These are phyloP conservation scores for Ivindomyrus marchei DNA, from an alignment of 2,113 vertebrate genomes.

Conservation along the genomic window DNA sequence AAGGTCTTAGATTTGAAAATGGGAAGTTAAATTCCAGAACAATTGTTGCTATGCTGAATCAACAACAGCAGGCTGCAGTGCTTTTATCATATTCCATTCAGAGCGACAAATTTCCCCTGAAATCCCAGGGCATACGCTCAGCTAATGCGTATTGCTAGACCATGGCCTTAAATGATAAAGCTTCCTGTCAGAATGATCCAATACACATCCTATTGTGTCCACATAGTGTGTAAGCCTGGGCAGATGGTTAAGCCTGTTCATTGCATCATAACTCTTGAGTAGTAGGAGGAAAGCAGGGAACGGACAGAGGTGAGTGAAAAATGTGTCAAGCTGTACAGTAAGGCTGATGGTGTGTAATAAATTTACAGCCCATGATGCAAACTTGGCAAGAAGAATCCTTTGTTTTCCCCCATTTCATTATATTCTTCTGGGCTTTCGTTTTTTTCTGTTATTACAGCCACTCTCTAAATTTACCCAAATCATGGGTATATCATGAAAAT, in stretches of 20 bases:
- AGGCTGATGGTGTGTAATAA: slow-evolving; percentile 17
- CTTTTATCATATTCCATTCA: slow-evolving; percentile 15
- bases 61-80: slow-evolving; percentile 9
- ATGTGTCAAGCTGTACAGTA: slow-evolving; percentile 19
- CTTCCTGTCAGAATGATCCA: slow-evolving; percentile 29
- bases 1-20: not conserved
- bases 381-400: slow-evolving; percentile 11
- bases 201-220: slow-evolving; percentile 24
- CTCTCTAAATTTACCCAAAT: not conserved
- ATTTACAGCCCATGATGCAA: slow-evolving; percentile 11
- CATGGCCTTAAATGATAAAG: slow-evolving; percentile 24
- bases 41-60: slow-evolving; percentile 4
- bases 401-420: slow-evolving; percentile 2
- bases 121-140: slow-evolving; percentile 17
- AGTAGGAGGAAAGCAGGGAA: slow-evolving; percentile 15
- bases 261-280: slow-evolving; percentile 30
- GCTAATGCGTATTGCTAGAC: slow-evolving; percentile 23
- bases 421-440: not conserved
- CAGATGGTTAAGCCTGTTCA: slow-evolving; percentile 25
- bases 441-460: not conserved
- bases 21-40: not conserved
- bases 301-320: slow-evolving; percentile 13
- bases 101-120: slow-evolving; percentile 20
- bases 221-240: slow-evolving; percentile 22
- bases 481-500: not conserved